A percentile compares a stretch with the other conserved stretches of the same genome.
phyloP scores from a whole-genome alignment of 2,888 invertebrate species.

The Argyresthia goedartella region DNA sequence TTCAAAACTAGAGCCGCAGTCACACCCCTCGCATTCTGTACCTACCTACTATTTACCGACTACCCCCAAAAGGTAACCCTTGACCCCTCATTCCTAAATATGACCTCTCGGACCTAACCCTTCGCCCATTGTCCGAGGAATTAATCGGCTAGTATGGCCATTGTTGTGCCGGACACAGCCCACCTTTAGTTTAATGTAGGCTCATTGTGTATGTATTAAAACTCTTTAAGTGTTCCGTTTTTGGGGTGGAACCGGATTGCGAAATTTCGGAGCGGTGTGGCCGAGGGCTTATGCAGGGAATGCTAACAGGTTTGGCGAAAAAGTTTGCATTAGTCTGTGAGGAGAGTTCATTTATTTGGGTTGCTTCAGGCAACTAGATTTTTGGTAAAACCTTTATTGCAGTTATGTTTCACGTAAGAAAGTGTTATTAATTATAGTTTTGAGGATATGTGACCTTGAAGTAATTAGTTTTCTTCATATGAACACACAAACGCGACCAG shows the following conservation, averaged over 20 bases:
- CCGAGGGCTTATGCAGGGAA: conserved; percentile 2
- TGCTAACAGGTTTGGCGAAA: conserved; percentile 2
- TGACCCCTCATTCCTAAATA: conserved; percentile 65
- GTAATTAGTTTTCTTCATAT: too few relatives aligned
- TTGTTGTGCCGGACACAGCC: conserved; percentile 51
- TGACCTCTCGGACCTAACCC: conserved; percentile 57
- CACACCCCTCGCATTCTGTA: conserved; percentile 47
- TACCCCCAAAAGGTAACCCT: conserved; percentile 44
- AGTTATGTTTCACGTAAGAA: too few relatives aligned
- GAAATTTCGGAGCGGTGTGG: conserved; percentile 17
- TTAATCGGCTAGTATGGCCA: conserved; percentile 61
- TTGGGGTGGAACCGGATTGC: conserved; percentile 30
- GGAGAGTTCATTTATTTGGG: too few relatives aligned
- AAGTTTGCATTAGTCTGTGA: too few relatives aligned
- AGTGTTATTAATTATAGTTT: too few relatives aligned
- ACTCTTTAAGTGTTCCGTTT: conserved; percentile 52
- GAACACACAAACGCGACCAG: too few relatives aligned
- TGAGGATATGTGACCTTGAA: too few relatives aligned
- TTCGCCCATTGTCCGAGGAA: conserved; percentile 55
- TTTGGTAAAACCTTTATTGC: too few relatives aligned
- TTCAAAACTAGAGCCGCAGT: conserved; percentile 43
- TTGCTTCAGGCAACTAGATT: too few relatives aligned
- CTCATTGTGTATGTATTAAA: conserved; percentile 61
- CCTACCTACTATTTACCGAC: conserved; percentile 53
- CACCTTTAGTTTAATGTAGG: conserved; percentile 31